phyloP scores from a whole-genome alignment of 2,888 invertebrate species.

The Agrilus cyanescens region DNA sequence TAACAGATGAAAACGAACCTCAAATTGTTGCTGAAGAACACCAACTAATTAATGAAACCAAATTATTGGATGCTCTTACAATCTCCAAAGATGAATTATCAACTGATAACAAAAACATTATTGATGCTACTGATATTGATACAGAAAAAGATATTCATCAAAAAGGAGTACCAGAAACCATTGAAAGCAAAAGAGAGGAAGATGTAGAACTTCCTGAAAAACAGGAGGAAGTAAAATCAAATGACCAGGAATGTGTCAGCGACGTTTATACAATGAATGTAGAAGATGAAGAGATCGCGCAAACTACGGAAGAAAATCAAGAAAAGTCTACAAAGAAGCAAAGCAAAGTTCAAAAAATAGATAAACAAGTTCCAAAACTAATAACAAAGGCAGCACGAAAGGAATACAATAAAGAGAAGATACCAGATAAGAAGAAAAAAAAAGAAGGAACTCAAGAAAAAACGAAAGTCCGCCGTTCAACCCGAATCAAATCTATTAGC shows the following conservation, averaged over 20 bases:
- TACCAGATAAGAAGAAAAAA: neutral
- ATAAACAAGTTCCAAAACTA: constrained; percentile 1
- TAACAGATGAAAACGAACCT: constrained; percentile 5
- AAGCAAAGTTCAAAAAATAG: constrained; percentile 17
- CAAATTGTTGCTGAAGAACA: constrained; percentile 8
- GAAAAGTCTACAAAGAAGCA: constrained; percentile 9
- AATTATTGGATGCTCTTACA: neutral
- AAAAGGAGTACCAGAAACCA: constrained; percentile 2
- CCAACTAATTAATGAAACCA: neutral
- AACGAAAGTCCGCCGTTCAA: constrained; percentile 51
- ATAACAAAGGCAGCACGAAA: constrained; percentile 1
- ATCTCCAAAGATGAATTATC: constrained; percentile 4
- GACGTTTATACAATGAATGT: neutral
- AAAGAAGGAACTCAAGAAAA: constrained; percentile 5
- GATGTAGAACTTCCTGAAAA: constrained; percentile 1
- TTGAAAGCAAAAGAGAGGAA: constrained; percentile 3
- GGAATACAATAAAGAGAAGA: constrained; percentile 1
- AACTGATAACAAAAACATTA: neutral
- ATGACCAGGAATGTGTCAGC: neutral
- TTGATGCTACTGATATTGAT: neutral
- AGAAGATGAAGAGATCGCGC: constrained; percentile 7
- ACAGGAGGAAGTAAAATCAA: constrained; percentile 4
- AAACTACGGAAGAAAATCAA: constrained; percentile 6
- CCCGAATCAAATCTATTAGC: constrained; percentile 64
- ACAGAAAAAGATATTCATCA: constrained; percentile 6